Percentiles rank a stretch among this genome's conserved stretches.
Evolutionary conservation across 2,113 vertebrate genomes (phyloP).

Genomic region (Eretmochelys imbricata): DNA sequence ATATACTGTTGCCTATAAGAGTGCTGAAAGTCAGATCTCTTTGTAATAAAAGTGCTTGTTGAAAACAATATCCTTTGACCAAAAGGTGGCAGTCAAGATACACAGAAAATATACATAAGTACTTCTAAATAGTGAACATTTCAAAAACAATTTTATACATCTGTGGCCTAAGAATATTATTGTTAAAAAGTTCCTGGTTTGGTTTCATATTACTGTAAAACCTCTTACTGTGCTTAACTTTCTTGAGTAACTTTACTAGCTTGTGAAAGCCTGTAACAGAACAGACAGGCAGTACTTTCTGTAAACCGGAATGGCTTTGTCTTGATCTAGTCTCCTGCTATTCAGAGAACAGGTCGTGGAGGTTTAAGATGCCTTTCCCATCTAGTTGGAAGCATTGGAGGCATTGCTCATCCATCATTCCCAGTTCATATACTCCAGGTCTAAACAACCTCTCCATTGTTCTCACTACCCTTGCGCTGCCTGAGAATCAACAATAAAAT

Average conservation of each 20-base stretch:
- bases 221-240: conserved; percentile 3
- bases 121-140: neutral
- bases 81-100: conserved; percentile 68
- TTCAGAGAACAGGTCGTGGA: neutral
- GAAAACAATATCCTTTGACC: neutral
- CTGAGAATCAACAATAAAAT: neutral
- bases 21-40: neutral
- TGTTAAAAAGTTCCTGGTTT: conserved; percentile 7
- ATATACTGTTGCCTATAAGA: neutral
- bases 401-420: neutral
- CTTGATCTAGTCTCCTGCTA: neutral
- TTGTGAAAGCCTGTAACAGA: neutral
- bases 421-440: rapidly evolving
- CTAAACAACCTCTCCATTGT: neutral
- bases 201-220: conserved; percentile 3
- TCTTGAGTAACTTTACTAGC: neutral
- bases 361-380: neutral
- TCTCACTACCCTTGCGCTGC: neutral
- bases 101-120: neutral
- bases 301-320: neutral
- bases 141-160: neutral
- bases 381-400: neutral
- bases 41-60: neutral
- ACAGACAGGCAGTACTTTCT: neutral
- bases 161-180: neutral